Base-by-base conservation (phyloP, 1,140 invertebrate genomes). In the Pseudomyrmex concolor region DNA sequence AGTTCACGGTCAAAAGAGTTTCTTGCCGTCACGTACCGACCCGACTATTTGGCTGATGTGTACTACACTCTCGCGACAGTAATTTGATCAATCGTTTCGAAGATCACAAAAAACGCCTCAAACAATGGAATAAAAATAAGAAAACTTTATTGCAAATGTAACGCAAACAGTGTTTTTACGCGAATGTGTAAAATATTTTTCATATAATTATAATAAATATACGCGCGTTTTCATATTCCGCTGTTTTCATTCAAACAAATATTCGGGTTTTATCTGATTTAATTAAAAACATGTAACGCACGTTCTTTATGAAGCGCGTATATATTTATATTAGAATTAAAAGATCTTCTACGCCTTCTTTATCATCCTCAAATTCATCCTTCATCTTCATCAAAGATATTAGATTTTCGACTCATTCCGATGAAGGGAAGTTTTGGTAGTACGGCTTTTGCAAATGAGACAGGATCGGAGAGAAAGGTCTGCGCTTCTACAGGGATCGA, bases 321-420 rank as follows among this genome's bases (percentile, higher is more conserved):
- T 7, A 34, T 34, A 34, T 34, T 7, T 34, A 34, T 34, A 7
- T 34, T 34, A 5, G 5, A 34, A 34, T 7, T 34, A 34, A 34
- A 34, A 0, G 5, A 34, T 34, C 5, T 34, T 34, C 22, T 43
- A 50, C 60, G 50, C 48, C 48, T 60, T 84, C 63, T 50, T 43
- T 43, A 48, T 66, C 12, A 50, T 66, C 25, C 70, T 72, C 78
- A 87, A 87, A 25, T 25, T 25, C 25, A 25, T 25, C 2, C 25
- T 25, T 25, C 25, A 25, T 25, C 25, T 25, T 25, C 25, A 25
- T 25, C 25, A 25, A 25, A 25, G 25, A 25, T 25, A 25, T 25
- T 3, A 83, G 59, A 83, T 78, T 86, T 86, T 86, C 78, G 78
- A 86, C 57, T 78, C 59, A 63, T 60, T 55, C 22, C 10, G 22